Base-by-base conservation (phyloP, 2,888 invertebrate species). In the Hirtodrosophila trivittata region DNA sequence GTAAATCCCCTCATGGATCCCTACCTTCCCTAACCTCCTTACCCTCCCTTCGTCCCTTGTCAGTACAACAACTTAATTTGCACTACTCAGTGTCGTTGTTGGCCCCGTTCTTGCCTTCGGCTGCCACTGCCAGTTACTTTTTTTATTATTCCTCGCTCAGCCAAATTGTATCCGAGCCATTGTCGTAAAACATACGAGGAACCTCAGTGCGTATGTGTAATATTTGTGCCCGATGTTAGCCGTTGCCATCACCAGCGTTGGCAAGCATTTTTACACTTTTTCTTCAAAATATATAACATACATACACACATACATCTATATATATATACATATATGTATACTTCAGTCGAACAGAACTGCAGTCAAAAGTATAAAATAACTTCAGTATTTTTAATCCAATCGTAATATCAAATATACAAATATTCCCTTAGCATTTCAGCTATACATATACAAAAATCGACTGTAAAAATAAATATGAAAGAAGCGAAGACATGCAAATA, bases 111-210 rank as follows among this genome's bases (percentile, higher is more conserved):
- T 16, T 42, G 10, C 16, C 54, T 16, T 28, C 18, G 35, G 51
- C 67, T 71, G 63, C 46, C 72, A 56, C 42, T 51, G 47, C 37
- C 56, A 43, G 56, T 64, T 56, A 39, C 35, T 12, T 25, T 57
- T 77, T 75, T 80, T 83, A 77, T 80, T 77, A 64, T 77, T 52
- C 42, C 57, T 77, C 49, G 59, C 77, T 65, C 75, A 77, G 81
- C 81, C 80, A 84, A 80, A 84, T 81, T 80, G 80, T 81, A 81
- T 84, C 70, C 81, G 57, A 56, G 73, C 73, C 77, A 77, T 80
- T 84, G 77, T 80, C 81, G 77, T 84, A 81, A 81, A 80, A 75
- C 75, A 77, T 84, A 60, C 66, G 65, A 65, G 30, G 63, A 66
- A 47, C 49, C 60, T 57, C 76, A 55, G 82, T 77, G 82, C 82